Percentiles rank a stretch among this genome's conserved stretches.
phyloP scores from a whole-genome alignment of 2,888 invertebrate species.

The Drosophila lutescens region DNA sequence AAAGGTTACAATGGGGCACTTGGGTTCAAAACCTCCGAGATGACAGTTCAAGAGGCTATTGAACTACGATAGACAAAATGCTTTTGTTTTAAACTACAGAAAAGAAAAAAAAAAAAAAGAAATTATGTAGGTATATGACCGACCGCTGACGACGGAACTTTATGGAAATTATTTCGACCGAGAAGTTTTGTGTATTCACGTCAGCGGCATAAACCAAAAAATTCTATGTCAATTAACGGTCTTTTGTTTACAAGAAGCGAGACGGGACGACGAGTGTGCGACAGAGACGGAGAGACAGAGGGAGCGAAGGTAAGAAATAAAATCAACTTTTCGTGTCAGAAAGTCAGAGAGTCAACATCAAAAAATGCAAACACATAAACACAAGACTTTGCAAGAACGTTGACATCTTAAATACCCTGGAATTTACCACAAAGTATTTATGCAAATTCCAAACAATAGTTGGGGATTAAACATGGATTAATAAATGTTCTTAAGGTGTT shows the following conservation, averaged over 20 bases:
- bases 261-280: slow-evolving; percentile 8
- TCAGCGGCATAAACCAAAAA: slow-evolving; percentile 43
- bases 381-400: background rate
- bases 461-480: background rate
- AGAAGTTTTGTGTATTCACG: slow-evolving; percentile 35
- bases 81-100: slow-evolving; percentile 66
- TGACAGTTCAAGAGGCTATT: slow-evolving; percentile 67
- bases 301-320: slow-evolving; percentile 19
- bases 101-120: slow-evolving; percentile 45
- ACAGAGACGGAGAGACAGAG: background rate
- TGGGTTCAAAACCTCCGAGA: slow-evolving; percentile 3
- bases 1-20: slow-evolving; percentile 1
- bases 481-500: background rate
- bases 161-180: slow-evolving; percentile 64
- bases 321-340: slow-evolving; percentile 15
- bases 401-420: slow-evolving; percentile 13
- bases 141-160: slow-evolving; percentile 56
- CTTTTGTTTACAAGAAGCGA: slow-evolving; percentile 70
- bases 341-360: slow-evolving; percentile 3
- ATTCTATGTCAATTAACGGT: slow-evolving; percentile 81
- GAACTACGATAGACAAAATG: slow-evolving; percentile 49
- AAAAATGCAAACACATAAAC: slow-evolving; percentile 1
- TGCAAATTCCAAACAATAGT: slow-evolving; percentile 3
- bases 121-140: slow-evolving; percentile 67
- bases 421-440: background rate